Base-by-base conservation (phyloP, 2,888 invertebrate genomes). In the Myopa testacea region DNA sequence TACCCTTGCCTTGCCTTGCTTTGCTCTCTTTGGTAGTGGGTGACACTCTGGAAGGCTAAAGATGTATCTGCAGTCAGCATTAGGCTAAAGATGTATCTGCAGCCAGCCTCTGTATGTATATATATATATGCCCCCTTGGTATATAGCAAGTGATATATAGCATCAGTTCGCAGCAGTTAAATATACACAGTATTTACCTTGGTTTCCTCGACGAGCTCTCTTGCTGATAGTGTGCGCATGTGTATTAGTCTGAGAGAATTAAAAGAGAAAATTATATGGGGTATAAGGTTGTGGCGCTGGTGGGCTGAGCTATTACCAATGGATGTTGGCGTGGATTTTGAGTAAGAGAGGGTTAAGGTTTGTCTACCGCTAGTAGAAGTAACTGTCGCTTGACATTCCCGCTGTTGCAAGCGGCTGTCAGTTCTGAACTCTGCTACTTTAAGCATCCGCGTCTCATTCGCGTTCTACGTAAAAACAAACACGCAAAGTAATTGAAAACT, bases 401-500 rank as follows among this genome's bases (percentile, higher is more conserved):
- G 69, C 60, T 26, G 77, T 58, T 69, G 73, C 55, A 34, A 75
- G 37, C 63, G n/a, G 58, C n/a, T 55, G 60, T 52, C 69, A 45
- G n/a, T 68, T 34, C 52, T n/a, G 37, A 26, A 60, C n/a, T n/a
- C n/a, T n/a, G 75, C 70, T 55, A 58, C 78, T 62, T 78, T 37
- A 72, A 77, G 50, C 75, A 14, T 12, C 37, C 55, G 52, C 55
- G 65, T 37, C 55, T 67, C 37, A 67, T 67, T 67, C 55, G 26
- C 19, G 14, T 55, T 10, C 45, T 68, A 40, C 71, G 71, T 38
- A 26, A 55, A 62, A 73, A 65, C 72, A 69, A 77, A 69, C 78
- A 75, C 70, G 70, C 70, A 55, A 67, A 68, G 58, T 77, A 77
- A 78, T 75, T 71, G 78, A 73, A 76, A 71, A 71, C 75, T 71